Evolutionary conservation across 2,797 vertebrate genomes (phyloP).

Genomic region (Lophura swinhoii): DNA sequence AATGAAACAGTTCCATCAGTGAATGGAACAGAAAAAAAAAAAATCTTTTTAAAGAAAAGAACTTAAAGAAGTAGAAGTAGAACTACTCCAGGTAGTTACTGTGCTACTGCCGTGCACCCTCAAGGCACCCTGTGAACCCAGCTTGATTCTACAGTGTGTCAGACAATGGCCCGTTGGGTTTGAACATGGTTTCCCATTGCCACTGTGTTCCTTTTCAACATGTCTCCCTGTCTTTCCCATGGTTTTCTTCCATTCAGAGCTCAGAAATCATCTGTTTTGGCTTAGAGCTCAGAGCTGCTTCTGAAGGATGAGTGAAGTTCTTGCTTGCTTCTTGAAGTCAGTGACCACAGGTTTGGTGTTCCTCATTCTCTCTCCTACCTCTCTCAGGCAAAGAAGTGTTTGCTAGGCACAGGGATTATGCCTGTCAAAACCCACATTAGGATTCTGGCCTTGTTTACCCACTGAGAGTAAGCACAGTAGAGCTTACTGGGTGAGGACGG

Average conservation of each 20-base stretch:
- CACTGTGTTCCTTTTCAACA: background rate
- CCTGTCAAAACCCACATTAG: background rate
- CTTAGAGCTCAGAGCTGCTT: background rate
- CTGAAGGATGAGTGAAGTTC: background rate
- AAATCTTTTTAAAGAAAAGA: background rate
- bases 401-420: background rate
- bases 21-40: background rate
- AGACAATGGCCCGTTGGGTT: background rate
- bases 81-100: background rate
- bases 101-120: background rate
- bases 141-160: background rate
- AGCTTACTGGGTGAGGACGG: background rate
- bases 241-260: background rate
- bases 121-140: background rate
- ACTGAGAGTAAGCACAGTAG: background rate
- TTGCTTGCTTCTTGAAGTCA: rapidly evolving
- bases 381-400: background rate
- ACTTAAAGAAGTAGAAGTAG: background rate
- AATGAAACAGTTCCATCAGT: rapidly evolving
- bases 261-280: background rate
- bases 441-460: background rate
- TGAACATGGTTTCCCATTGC: background rate
- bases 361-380: background rate
- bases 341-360: background rate
- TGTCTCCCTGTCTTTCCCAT: background rate